Evolutionary conservation across 2,797 vertebrate genomes (phyloP), one percentile per base, ranked within the genome.

Genomic region (Spinus olivaceus): DNA sequence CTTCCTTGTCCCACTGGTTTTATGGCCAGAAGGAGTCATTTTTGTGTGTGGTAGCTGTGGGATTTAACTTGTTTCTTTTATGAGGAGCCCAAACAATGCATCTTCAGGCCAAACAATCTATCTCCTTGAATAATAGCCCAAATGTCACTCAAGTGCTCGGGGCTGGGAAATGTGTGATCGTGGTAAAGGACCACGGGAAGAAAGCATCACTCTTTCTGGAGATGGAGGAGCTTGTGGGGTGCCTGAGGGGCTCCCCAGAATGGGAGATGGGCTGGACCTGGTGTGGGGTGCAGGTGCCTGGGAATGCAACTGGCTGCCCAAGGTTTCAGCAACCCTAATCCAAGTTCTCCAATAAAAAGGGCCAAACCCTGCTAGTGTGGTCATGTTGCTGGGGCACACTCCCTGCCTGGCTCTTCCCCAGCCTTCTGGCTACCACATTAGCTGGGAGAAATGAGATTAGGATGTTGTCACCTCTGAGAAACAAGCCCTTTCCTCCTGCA

Each of bases 41-140:
- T 95, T 94, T 81, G 94, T 95, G 88, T 95, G 83, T 90, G 94
- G 92, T 94, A 92, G 92, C 86, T 78, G 92, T 3, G 51, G 94
- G 83, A 81, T 94, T 97, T 97, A 95, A 97, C 88, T 96, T 86
- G 80, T 93, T 96, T 96, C 96, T 98, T 98, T 98, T 95, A 97
- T 97, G 91, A 95, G 94, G 64, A 91, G 81, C 81, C 96, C 96
- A 97, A 97, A 98, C 97, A 97, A 97, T 96, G 96, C 93, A 95
- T 95, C 95, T 89, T 90, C 64, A 93, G 90, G 92, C 93, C 95
- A 96, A 96, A 96, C 91, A 94, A 96, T 97, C 87, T 94, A 90
- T 96, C 78, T 87, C 94, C 81, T 61, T 24, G 77, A 80, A 86
- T 61, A 97, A 96, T 88, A 63, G 93, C 69, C 81, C 83, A 28